Evolutionary conservation across 1,140 invertebrate genomes (phyloP), one percentile per base, ranked within the genome.

Genomic region (Radopholus similis): DNA sequence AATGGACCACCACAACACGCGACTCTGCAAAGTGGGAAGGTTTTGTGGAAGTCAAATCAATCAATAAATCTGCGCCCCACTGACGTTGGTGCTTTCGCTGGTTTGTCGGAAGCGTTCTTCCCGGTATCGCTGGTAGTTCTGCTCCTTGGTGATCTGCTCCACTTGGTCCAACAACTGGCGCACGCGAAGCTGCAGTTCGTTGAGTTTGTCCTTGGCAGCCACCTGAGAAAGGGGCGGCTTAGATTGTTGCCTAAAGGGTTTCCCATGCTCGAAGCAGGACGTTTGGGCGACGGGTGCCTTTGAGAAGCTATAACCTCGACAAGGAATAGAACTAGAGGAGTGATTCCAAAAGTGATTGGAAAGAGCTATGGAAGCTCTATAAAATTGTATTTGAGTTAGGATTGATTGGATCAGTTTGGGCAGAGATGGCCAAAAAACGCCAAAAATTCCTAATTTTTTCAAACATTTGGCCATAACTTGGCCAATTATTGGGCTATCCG

Each of bases 61-160:
- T 53, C 2, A 26, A 15, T 23, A 60, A 35, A 44, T 1, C 26
- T 37, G 40, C 26, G 13, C n/a, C 26, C 26, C 6, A 30, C n/a
- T 21, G 34, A 62, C 59, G 82, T 97, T 96, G 38, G 95, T 99
- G 81, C 93, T 96, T 85, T 99, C 95, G 71, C 92, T 96, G 1
- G 95, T 98, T 81, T 90, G 89, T 72, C 95, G 87, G 86, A 99
- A 99, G 71, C 94, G 87, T 85, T 97, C 94, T 85, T 99, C 96
- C 11, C 96, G 90, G 83, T 93, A 96, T 91, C 95, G 88, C 84
- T 99, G 95, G 85, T 99, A 99, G 83, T 93, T 97, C 84, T 99
- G 95, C 84, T 99, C 96, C 84, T 98, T 99, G 8, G 92, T 93
- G 64, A 99, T 97, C 84, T 98, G 94, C 70, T 97, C 95, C 2